Base-by-base conservation (phyloP, 2,888 invertebrate species). In the Luffia ferchaultella region DNA sequence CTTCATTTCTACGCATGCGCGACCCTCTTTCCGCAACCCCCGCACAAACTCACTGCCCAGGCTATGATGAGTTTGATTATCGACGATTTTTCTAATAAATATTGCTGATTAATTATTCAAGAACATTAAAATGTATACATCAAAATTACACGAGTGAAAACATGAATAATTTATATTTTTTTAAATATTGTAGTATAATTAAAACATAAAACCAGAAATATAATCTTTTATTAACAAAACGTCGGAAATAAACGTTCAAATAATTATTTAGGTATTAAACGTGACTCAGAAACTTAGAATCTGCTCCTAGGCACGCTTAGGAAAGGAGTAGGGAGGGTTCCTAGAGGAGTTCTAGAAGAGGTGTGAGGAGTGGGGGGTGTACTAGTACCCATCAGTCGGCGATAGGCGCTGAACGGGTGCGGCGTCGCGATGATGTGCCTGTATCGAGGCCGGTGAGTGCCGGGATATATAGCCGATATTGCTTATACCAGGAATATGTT, bases 1-100 rank as follows among this genome's bases (percentile, higher is more conserved):
- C 30, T 7, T 3, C 30, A 12, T 12, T n/a, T n/a, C 16, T 58
- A 60, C 78, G 79, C 80, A 68, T 71, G 77, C 79, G 78, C 60
- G 51, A 46, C 42, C 49, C 42, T 16, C 50, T n/a, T n/a, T n/a
- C 42, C 51, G 55, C 54, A 49, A 46, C 16, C n/a, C 30, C 5
- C 30, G 30, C 30, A 7, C 30, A 12, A n/a, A n/a, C n/a, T n/a
- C n/a, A 30, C 30, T 12, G 30, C 30, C 30, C 30, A 12, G 12
- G 3, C 30, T 3, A 3, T 30, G 5, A 12, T 30, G 30, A 12
- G 30, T 30, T 30, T 30, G 5, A 30, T 30, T 30, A 30, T 30
- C 12, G 30, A 30, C 12, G 30, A 30, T 30, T 30, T 30, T 30
- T 30, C 3, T 30, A 7, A 30, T 12, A 30, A 3, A 30, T 30